phyloP scores from a whole-genome alignment of 2,888 invertebrate genomes.

The Pterostichus niger region DNA sequence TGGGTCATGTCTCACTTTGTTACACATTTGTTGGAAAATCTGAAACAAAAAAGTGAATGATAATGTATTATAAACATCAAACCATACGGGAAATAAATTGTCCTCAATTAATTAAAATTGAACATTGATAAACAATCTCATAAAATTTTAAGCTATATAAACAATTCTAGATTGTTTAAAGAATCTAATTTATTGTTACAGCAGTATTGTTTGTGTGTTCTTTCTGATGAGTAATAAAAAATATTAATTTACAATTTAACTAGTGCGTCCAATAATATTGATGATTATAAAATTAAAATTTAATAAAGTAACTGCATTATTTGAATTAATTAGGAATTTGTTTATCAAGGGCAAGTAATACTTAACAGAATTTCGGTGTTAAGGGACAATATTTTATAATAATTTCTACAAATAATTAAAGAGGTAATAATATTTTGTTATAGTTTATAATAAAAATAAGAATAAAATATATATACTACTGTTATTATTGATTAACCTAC shows the following conservation, averaged over 20 bases:
- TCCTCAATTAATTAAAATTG: neutral
- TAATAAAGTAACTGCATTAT: constrained; percentile 41
- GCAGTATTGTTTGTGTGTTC: too few species aligned
- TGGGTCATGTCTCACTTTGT: constrained; percentile 59
- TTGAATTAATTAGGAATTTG: constrained; percentile 15
- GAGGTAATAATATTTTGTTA: neutral
- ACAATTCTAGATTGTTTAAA: too few species aligned
- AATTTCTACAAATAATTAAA: constrained; percentile 12
- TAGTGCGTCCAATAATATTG: neutral
- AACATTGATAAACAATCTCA: neutral
- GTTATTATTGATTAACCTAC: constrained; percentile 67
- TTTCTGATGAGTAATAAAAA: too few species aligned
- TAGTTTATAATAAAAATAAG: constrained; percentile 30
- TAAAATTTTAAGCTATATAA: too few species aligned
- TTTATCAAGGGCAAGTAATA: constrained; percentile 46
- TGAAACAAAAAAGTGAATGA: constrained; percentile 17
- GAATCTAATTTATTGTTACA: too few species aligned
- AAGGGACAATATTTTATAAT: neutral
- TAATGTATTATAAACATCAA: neutral
- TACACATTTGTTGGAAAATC: constrained; percentile 63
- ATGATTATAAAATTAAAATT: constrained; percentile 16
- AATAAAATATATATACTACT: constrained; percentile 50
- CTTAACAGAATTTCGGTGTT: neutral
- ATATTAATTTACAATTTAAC: neutral
- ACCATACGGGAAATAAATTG: too few species aligned